phyloP scores from a whole-genome alignment of 2,113 vertebrate species.

The Pardalotus punctatus region DNA sequence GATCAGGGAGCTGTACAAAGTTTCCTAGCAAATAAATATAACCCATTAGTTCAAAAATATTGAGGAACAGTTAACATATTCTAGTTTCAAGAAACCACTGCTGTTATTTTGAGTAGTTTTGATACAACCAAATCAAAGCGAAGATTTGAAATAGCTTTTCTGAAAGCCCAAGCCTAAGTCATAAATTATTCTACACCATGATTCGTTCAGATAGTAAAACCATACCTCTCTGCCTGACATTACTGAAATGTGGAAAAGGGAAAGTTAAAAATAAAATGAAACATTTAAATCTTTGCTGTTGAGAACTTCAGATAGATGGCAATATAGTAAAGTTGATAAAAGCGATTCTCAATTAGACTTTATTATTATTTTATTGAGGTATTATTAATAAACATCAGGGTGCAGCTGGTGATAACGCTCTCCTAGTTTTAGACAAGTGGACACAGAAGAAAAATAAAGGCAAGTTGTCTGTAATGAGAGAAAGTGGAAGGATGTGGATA shows the following conservation, averaged over 20 bases:
- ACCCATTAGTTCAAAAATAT: constrained; percentile 21
- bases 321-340: constrained; percentile 72
- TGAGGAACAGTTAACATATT: constrained; percentile 59
- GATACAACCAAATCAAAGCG: constrained; percentile 77
- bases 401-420: constrained; percentile 21
- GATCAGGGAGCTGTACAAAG: constrained; percentile 32
- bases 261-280: constrained; percentile 82
- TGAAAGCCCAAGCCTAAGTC: constrained; percentile 76
- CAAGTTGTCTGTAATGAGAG: not conserved
- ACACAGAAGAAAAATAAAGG: constrained; percentile 24
- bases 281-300: constrained; percentile 76
- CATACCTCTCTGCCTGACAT: constrained; percentile 77
- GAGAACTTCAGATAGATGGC: constrained; percentile 71
- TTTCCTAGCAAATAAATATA: constrained; percentile 53
- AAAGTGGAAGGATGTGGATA: not conserved
- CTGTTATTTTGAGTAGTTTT: constrained; percentile 78
- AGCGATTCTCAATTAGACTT: constrained; percentile 71
- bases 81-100: constrained; percentile 67
- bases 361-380: constrained; percentile 63
- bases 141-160: constrained; percentile 81
- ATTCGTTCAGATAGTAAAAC: constrained; percentile 77
- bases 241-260: constrained; percentile 74
- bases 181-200: constrained; percentile 80
- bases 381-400: constrained; percentile 68
- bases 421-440: not conserved